These are phyloP conservation scores for Toxotes lorentzi DNA, from an alignment of 2,797 vertebrate species.

Conservation along the genomic window DNA sequence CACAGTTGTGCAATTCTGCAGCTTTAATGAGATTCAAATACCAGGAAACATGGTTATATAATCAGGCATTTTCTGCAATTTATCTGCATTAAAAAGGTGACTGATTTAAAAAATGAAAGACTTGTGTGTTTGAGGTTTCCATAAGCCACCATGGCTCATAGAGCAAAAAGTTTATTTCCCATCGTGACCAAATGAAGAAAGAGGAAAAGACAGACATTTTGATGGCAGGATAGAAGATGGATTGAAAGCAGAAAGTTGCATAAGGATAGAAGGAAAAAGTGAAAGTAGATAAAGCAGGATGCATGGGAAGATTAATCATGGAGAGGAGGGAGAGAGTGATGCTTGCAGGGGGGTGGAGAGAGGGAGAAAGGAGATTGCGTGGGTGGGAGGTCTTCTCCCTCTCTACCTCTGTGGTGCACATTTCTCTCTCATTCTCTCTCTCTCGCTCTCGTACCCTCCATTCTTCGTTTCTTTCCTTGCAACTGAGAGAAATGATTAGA, in stretches of 20 bases:
- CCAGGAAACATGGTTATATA: constrained; percentile 28
- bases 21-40: not conserved
- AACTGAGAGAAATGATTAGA: constrained; percentile 57
- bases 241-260: constrained; percentile 35
- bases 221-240: not conserved
- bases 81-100: not conserved
- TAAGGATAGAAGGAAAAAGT: constrained; percentile 30
- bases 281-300: constrained; percentile 38
- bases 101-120: not conserved
- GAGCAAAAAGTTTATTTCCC: not conserved
- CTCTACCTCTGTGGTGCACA: constrained; percentile 47
- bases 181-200: not conserved
- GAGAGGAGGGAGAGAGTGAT: constrained; percentile 51
- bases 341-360: constrained; percentile 54
- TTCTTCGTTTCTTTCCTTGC: constrained; percentile 17
- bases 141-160: not conserved
- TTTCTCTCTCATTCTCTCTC: constrained; percentile 29
- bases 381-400: constrained; percentile 73
- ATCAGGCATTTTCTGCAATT: constrained; percentile 6
- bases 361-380: constrained; percentile 56
- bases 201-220: not conserved
- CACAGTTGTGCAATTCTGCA: constrained; percentile 2
- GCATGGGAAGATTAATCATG: constrained; percentile 52
- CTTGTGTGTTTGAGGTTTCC: not conserved
- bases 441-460: not conserved